Evolutionary conservation across 2,797 vertebrate species (phyloP).

Genomic region (Eulemur rubriventer): DNA sequence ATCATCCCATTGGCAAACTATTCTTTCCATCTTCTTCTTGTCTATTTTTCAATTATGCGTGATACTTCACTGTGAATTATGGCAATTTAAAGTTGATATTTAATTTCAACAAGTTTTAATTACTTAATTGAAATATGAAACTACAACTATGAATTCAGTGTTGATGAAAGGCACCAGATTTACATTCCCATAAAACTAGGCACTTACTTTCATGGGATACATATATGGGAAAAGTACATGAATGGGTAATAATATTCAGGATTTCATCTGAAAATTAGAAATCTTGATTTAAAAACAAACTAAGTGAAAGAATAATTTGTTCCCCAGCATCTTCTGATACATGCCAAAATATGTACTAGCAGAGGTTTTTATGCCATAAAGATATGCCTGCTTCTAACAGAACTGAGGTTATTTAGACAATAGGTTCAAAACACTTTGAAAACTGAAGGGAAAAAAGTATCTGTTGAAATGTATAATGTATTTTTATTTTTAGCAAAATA

Average conservation of each 20-base stretch:
- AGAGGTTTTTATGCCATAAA: background rate
- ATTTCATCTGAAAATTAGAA: slow-evolving; percentile 37
- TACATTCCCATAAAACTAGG: slow-evolving; percentile 63
- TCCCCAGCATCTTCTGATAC: background rate
- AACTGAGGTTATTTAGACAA: background rate
- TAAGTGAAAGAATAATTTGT: background rate
- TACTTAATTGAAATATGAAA: slow-evolving; percentile 72
- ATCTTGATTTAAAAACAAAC: slow-evolving; percentile 37
- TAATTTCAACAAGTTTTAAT: slow-evolving; percentile 74
- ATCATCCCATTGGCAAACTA: slow-evolving; percentile 54
- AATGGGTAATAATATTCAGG: background rate
- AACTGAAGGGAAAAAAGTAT: background rate
- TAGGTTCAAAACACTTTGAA: slow-evolving; percentile 11
- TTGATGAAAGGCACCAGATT: slow-evolving; percentile 61
- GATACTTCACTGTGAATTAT: slow-evolving; percentile 70
- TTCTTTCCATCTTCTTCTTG: slow-evolving; percentile 55
- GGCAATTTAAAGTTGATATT: slow-evolving; percentile 68
- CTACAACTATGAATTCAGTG: slow-evolving; percentile 46
- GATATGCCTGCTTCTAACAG: background rate
- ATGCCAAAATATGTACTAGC: background rate
- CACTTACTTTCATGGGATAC: slow-evolving; percentile 29
- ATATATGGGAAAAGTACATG: background rate
- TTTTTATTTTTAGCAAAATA: background rate
- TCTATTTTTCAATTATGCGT: slow-evolving; percentile 62
- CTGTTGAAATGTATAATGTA: background rate